A percentile compares a stretch with the other conserved stretches of the same genome.
These are phyloP conservation scores for Neosilurus hyrtlii DNA, from an alignment of 2,797 vertebrate genomes.

Conservation along the genomic window DNA sequence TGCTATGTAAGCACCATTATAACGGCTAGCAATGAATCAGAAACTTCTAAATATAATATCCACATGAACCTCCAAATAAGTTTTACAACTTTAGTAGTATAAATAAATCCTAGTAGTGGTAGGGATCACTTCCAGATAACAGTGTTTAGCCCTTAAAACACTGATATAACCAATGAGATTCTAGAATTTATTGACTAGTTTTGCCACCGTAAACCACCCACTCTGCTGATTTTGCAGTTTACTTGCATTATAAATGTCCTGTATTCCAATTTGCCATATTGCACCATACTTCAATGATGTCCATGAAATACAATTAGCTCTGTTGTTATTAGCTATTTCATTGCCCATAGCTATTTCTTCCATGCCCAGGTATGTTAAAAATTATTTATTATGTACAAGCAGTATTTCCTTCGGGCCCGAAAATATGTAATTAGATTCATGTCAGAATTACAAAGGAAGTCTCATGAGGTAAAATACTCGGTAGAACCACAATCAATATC, in stretches of 20 bases:
- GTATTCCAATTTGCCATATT: background rate
- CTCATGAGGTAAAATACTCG: background rate
- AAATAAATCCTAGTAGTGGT: background rate
- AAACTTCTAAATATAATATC: background rate
- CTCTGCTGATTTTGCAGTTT: background rate
- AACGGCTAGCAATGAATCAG: background rate
- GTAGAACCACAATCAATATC: background rate
- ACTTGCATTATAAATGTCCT: background rate
- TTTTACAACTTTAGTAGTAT: background rate
- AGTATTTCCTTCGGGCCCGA: constrained; percentile 17
- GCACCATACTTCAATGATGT: background rate
- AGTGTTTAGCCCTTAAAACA: background rate
- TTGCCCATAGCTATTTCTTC: background rate
- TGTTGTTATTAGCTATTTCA: background rate
- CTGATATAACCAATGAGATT: background rate
- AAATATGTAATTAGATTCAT: background rate
- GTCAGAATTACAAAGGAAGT: background rate
- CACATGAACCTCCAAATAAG: background rate
- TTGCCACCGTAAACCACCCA: background rate
- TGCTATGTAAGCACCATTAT: background rate
- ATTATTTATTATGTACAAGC: constrained; percentile 19
- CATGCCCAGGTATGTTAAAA: background rate
- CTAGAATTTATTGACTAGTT: background rate
- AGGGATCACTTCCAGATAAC: background rate
- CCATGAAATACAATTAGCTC: background rate